Conservation (phyloP, 2,888 invertebrate genomes). For the Desoria tigrina region DNA sequence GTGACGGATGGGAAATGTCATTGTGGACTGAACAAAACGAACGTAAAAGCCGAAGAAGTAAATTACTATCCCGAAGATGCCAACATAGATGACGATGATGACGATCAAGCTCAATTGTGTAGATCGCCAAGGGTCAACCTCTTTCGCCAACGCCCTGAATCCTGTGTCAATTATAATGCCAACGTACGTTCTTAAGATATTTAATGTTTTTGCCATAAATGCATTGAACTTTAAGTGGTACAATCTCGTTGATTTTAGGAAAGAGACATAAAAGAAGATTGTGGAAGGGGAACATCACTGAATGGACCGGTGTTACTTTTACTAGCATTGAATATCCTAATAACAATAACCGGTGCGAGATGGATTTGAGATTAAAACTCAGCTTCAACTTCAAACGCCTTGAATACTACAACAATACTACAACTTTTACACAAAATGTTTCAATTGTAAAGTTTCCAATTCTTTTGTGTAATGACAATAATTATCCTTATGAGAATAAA, state of each 20-base stretch:
- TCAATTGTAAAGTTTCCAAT: conserved; percentile 2
- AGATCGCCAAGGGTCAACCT: conserved; percentile 42
- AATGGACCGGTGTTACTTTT: neutral
- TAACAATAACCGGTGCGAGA: too few species aligned
- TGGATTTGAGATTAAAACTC: too few species aligned
- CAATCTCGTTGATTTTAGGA: conserved; percentile 2
- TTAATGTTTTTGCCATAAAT: too few species aligned
- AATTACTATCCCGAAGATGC: conserved; percentile 22
- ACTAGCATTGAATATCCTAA: too few species aligned
- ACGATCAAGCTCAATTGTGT: conserved; percentile 39
- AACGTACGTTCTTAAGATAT: conserved; percentile 20
- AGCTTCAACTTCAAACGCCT: too few species aligned
- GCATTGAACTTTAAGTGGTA: too few species aligned
- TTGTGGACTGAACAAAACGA: conserved; percentile 44
- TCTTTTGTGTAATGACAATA: conserved; percentile 10
- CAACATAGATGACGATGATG: neutral
- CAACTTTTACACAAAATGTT: conserved; percentile 3
- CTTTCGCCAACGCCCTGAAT: conserved; percentile 41
- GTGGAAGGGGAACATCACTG: conserved; percentile 20
- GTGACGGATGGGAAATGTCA: conserved; percentile 68
- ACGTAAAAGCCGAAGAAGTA: conserved; percentile 43
- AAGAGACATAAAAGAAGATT: conserved; percentile 27
- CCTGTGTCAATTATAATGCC: conserved; percentile 36
- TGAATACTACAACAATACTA: neutral
- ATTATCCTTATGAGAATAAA: conserved; percentile 3